Percentiles rank a stretch among this genome's conserved stretches.
These are phyloP conservation scores for Indri indri DNA, from an alignment of 2,113 vertebrate species.

Conservation along the genomic window DNA sequence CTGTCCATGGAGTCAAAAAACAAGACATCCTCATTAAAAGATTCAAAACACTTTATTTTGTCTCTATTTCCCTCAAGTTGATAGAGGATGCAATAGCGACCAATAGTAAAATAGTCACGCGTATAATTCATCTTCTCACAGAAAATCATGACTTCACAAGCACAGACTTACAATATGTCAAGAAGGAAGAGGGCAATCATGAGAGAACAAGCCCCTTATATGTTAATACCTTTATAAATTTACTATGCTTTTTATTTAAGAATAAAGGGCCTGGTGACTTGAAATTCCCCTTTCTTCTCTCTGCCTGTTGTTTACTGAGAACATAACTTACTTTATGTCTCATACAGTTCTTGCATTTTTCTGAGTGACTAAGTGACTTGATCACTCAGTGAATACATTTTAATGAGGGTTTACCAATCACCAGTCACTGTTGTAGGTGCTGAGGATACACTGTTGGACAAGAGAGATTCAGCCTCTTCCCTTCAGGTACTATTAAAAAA, in stretches of 20 bases:
- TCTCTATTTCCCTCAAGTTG: neutral
- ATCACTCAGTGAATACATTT: neutral
- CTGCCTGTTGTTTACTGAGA: neutral
- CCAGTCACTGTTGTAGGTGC: neutral
- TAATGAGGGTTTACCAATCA: neutral
- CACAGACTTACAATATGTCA: neutral
- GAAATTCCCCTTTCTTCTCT: neutral
- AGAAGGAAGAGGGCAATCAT: neutral
- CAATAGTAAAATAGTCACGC: neutral
- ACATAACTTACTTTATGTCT: neutral
- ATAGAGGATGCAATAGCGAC: neutral
- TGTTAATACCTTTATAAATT: neutral
- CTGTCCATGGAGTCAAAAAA: neutral
- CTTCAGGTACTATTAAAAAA: neutral
- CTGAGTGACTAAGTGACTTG: neutral
- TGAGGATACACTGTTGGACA: neutral
- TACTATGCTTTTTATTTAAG: neutral
- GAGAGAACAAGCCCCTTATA: neutral
- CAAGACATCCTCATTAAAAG: neutral
- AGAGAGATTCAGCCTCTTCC: neutral
- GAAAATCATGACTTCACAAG: neutral
- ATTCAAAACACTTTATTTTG: slow-evolving; percentile 3
- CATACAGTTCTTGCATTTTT: neutral
- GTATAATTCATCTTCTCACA: neutral
- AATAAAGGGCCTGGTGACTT: neutral